Percentiles rank a stretch among this genome's conserved stretches.
phyloP scores from a whole-genome alignment of 2,113 vertebrate species.

The Theristicus caerulescens region DNA sequence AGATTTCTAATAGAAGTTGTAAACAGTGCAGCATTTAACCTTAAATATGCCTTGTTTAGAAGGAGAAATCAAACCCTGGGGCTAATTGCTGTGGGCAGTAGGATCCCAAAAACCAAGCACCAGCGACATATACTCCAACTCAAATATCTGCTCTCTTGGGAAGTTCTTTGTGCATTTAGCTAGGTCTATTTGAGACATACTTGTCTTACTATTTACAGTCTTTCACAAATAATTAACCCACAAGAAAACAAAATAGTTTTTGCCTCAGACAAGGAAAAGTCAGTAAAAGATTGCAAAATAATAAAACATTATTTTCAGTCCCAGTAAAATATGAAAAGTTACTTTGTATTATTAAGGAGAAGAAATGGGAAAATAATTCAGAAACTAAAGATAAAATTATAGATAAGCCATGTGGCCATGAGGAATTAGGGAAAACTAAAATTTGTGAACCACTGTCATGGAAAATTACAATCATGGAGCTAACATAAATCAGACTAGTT shows the following conservation, averaged over 20 bases:
- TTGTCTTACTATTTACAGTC: neutral
- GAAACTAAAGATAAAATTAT: neutral
- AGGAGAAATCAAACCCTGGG: neutral
- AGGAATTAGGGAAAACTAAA: neutral
- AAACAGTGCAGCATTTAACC: neutral
- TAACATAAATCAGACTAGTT: neutral
- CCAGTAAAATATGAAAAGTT: neutral
- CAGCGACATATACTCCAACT: neutral
- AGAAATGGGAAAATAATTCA: neutral
- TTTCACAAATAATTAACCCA: neutral
- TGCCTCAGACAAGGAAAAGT: neutral
- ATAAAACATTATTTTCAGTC: neutral
- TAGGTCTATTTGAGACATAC: neutral
- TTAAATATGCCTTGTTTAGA: neutral
- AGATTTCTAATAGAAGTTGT: neutral
- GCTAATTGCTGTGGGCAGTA: neutral
- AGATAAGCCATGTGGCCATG: neutral
- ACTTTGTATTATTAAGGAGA: neutral
- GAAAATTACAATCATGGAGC: neutral
- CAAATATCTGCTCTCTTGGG: neutral
- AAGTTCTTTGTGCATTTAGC: neutral
- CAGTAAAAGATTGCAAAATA: neutral
- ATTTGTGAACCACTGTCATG: neutral
- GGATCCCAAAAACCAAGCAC: neutral
- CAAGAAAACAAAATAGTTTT: neutral